Evolutionary conservation across 2,888 invertebrate genomes (phyloP), one percentile per base, ranked within the genome.

Genomic region (Cepaea hortensis): DNA sequence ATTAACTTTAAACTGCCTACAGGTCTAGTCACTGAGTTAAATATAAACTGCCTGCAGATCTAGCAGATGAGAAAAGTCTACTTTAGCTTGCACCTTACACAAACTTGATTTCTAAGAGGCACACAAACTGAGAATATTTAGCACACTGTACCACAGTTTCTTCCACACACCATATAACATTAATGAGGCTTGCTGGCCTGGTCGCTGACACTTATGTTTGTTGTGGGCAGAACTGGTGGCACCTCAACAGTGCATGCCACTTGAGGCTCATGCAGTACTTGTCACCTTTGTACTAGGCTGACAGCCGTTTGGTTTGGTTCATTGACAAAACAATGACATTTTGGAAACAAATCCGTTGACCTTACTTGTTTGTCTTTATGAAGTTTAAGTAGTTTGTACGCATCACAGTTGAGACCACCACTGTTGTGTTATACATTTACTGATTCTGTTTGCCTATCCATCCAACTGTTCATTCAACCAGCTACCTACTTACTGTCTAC

Each of bases 211-310:
- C 62, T 62, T 79, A n/a, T 61, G 62, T 62, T 9, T 79, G 4
- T 79, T 62, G 9, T 79, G 35, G 35, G 18, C 61, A 62, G 79
- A 5, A 62, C 79, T 15, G 13, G 79, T 35, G 6, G 62, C 79
- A 79, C 79, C 3, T 55, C 55, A 11, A 61, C 18, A 61, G n/a
- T 23, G n/a, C 13, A 15, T 13, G 23, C 55, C 62, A 79, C 79
- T 79, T 79, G 79, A 79, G 35, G 23, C 35, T 5, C 62, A 61
- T 62, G 62, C 46, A 35, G 61, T n/a, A 77, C 77, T 77, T 77
- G 55, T 9, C 77, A 77, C 77, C 55, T 77, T 77, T 9, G 13
- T 61, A 35, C 55, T 11, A 55, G 55, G 55, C 55, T 55, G 55
- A 55, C 68, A 0, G 13, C 68, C 13, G 3, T n/a, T 20, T 18